Base-by-base conservation (phyloP, 2,888 invertebrate species). In the Aleiodes testaceus region DNA sequence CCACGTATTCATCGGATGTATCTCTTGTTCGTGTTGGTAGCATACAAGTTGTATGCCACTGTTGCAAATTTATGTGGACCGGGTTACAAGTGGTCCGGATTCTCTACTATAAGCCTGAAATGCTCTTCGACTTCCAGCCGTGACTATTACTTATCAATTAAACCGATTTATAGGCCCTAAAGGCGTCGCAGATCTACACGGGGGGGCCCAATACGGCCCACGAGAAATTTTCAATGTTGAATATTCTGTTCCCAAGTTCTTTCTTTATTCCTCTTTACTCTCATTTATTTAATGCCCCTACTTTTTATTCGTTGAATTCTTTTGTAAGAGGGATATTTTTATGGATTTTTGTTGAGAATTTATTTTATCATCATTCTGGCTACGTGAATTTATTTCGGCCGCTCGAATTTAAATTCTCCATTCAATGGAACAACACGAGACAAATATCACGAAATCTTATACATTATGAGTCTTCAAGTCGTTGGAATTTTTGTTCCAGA, bases 111-210 rank as follows among this genome's bases (percentile, higher is more conserved):
- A 30, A n/a, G 16, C 50, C 66, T 44, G 53, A 68, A 36, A 73
- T 67, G 63, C 69, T 64, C 70, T 72, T 75, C 70, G 72, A 66
- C 73, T 74, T 45, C 72, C 45, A 55, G 45, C 70, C 74, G 52
- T 70, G 71, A 74, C 74, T 77, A 75, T 77, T 77, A 76, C 71
- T 77, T 77, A 74, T 76, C 72, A 77, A 77, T 77, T 77, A 74
- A 76, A 77, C 68, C 73, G 73, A 77, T 76, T 77, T 77, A 77
- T 76, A 72, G 76, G 69, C 74, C 47, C 72, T 68, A 66, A 74
- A 75, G 72, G 71, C 65, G 69, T 74, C 70, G 66, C 69, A 30
- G 16, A 42, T 47, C 73, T n/a, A 45, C 69, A 66, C 70, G 59
- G 74, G 72, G 74, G 75, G 72, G 47, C 64, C 6, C 6, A 61